Evolutionary conservation across 2,797 vertebrate species (phyloP).

Genomic region (Sebastes hubbsi): DNA sequence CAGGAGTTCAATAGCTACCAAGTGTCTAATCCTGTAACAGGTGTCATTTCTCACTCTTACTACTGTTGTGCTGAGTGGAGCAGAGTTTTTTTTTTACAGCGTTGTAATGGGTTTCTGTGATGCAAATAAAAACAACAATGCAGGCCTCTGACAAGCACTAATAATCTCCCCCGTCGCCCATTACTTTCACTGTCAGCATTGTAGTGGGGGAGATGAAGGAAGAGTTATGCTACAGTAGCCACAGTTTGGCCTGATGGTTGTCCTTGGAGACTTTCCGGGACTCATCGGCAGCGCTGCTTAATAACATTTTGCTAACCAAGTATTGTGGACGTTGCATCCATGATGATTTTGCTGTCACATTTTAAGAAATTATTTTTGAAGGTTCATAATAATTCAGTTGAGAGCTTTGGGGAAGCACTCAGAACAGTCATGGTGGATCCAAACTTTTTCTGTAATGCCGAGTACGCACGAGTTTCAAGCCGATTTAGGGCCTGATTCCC

Average conservation of each 20-base stretch:
- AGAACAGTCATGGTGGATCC: background rate
- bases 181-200: conserved; percentile 1
- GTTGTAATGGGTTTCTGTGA: background rate
- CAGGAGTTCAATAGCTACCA: background rate
- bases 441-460: too few relatives aligned
- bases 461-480: fast-evolving
- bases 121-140: background rate
- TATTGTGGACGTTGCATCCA: background rate
- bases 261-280: background rate
- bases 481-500: fast-evolving
- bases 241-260: background rate
- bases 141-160: background rate
- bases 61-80: background rate
- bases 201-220: background rate
- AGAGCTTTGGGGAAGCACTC: background rate
- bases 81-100: background rate
- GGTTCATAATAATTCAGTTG: background rate
- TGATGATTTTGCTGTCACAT: background rate
- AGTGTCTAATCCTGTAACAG: background rate
- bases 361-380: background rate
- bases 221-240: background rate
- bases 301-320: background rate
- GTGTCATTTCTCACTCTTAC: background rate
- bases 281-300: background rate
- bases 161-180: conserved; percentile 3